Base-by-base conservation (phyloP, 2,797 vertebrate genomes). In the Sciurus vulgaris region DNA sequence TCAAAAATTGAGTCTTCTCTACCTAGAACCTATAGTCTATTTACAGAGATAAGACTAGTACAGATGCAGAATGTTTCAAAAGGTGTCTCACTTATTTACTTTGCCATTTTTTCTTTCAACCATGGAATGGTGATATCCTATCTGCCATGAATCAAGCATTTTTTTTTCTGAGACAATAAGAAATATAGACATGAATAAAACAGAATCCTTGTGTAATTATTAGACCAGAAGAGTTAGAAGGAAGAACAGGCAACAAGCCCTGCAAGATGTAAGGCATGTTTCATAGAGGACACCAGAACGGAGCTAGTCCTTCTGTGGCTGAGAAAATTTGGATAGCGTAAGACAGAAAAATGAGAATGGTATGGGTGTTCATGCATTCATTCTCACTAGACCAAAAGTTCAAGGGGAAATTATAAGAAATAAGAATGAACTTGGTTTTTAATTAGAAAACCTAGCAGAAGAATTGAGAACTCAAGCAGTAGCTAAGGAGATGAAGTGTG, bases 381-480 rank as follows among this genome's bases (percentile, higher is more conserved):
- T 24, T 74, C 70, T 61, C n/a, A 41, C 49, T 18, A 83, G 20
- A 54, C 1, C 70, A 86, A 61, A 83, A 86, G 22, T 51, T 82
- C 54, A 94, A 89, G 54, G 15, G 33, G 30, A 92, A 89, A 86
- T 41, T 86, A 22, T n/a, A 47, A 91, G 61, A 91, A 89, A 76
- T 26, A 65, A 69, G 13, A 15, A 54, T 51, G 18, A 54, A 61
- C 67, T 90, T 82, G 4, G 87, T 76, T 69, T 41, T 49, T 22
- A 33, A 73, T 49, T 63, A 22, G 72, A 89, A 95, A 41, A 7
- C 35, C 7, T 70, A 86, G 9, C 74, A 83, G 65, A 78, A 5
- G 12, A 88, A 26, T 72, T 69, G 84, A 90, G 54, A 81, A 92
- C 90, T 90, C 44, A 90, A 65, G 30, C 77, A 76, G 22, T 56